Evolutionary conservation across 2,797 vertebrate species (phyloP).

Genomic region (Orestias chungarensis): DNA sequence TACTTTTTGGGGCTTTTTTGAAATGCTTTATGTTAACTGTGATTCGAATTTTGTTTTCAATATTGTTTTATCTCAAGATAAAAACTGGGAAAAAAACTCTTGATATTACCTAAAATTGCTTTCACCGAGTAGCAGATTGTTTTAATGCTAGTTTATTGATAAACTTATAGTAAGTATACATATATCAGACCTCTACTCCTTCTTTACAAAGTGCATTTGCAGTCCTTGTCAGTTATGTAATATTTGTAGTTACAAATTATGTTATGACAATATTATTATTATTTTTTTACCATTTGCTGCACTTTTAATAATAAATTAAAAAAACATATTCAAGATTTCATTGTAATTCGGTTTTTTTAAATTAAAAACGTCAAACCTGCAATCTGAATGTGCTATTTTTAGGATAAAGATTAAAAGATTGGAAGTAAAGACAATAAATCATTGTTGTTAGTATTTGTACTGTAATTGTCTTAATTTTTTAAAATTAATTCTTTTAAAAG

Average conservation of each 20-base stretch:
- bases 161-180: background rate
- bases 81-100: background rate
- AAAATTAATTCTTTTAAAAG: background rate
- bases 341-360: too few species aligned
- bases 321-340: too few species aligned
- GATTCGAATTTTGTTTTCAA: background rate
- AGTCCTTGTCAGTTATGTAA: background rate
- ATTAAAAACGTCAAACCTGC: too few species aligned
- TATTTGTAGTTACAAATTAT: too few species aligned
- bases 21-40: conserved; percentile 12
- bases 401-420: background rate
- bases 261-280: too few species aligned
- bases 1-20: background rate
- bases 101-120: background rate
- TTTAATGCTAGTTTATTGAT: background rate
- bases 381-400: too few species aligned
- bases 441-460: background rate
- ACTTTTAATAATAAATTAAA: background rate
- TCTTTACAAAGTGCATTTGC: background rate
- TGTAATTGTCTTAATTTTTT: background rate
- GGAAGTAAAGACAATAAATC: background rate
- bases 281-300: background rate
- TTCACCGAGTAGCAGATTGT: background rate
- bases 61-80: background rate
- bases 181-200: background rate